phyloP scores from a whole-genome alignment of 2,797 vertebrate species.

The Pseudomugil tenellus region DNA sequence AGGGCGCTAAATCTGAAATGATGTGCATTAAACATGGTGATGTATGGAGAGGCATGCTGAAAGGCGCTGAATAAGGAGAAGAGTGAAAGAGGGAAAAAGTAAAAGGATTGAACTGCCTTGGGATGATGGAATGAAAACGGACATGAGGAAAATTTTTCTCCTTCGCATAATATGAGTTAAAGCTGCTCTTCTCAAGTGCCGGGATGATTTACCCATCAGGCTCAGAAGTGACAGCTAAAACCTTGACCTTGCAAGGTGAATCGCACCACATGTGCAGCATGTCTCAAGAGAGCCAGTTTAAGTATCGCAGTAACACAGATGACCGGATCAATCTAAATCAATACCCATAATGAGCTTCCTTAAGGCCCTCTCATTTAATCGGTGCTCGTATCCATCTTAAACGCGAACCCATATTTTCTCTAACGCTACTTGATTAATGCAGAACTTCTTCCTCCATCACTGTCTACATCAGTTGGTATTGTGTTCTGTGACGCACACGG shows the following conservation, averaged over 20 bases:
- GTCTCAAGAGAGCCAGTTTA: conserved; percentile 30
- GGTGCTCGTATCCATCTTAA: conserved; percentile 28
- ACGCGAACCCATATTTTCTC: conserved; percentile 27
- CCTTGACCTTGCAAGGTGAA: conserved; percentile 58
- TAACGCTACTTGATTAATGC: conserved; percentile 35
- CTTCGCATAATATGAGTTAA: conserved; percentile 5
- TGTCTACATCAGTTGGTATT: conserved; percentile 42
- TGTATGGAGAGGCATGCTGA: conserved; percentile 14
- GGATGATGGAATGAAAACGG: conserved; percentile 8
- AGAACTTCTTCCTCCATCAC: conserved; percentile 6
- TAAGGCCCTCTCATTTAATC: conserved; percentile 31
- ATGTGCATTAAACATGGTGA: conserved; percentile 33
- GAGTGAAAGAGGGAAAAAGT: conserved; percentile 5
- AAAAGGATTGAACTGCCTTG: background rate
- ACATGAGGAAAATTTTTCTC: conserved; percentile 11
- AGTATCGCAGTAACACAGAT: conserved; percentile 51
- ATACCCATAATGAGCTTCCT: conserved; percentile 57
- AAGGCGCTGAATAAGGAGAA: background rate
- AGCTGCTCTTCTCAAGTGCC: conserved; percentile 4
- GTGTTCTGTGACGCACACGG: conserved; percentile 28
- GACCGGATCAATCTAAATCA: conserved; percentile 65
- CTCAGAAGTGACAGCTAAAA: conserved; percentile 28
- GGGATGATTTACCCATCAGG: conserved; percentile 36
- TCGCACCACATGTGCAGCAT: conserved; percentile 6
- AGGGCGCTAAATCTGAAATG: conserved; percentile 43